phyloP scores from a whole-genome alignment of 2,113 vertebrate species.

The Coturnix japonica region DNA sequence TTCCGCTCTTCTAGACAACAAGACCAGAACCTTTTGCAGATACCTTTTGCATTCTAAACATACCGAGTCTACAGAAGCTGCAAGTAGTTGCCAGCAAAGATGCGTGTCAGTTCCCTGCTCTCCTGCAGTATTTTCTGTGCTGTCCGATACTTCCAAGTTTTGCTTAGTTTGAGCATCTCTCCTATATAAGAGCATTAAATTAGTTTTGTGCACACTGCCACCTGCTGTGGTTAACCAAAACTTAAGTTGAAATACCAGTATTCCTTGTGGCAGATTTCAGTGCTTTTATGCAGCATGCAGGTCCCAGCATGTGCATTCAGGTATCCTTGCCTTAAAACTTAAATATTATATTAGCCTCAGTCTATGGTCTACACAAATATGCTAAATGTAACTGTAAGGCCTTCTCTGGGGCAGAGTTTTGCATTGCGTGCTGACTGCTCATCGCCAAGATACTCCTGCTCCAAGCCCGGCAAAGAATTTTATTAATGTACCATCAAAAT shows the following conservation, averaged over 20 bases:
- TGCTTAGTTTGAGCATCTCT: background rate
- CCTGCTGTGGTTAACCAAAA: conserved; percentile 11
- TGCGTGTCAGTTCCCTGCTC: background rate
- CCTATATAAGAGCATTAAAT: background rate
- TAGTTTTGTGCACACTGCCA: background rate
- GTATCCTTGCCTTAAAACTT: background rate
- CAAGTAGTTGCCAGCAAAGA: background rate
- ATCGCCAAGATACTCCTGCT: background rate
- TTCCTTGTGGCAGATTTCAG: background rate
- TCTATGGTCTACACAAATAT: no score
- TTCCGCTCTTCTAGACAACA: background rate
- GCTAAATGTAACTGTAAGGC: background rate
- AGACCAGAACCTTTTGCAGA: no score
- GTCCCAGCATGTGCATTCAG: background rate
- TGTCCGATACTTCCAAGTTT: background rate
- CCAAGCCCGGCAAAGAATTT: background rate
- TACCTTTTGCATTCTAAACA: background rate
- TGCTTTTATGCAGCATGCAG: background rate
- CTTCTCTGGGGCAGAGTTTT: no score
- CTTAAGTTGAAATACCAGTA: background rate
- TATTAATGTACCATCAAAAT: background rate
- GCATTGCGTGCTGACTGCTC: no score
- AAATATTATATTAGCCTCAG: background rate
- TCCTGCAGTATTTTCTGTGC: background rate
- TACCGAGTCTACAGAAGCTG: background rate